Conservation (phyloP, 2,797 vertebrate species). For the Alosa sapidissima region DNA sequence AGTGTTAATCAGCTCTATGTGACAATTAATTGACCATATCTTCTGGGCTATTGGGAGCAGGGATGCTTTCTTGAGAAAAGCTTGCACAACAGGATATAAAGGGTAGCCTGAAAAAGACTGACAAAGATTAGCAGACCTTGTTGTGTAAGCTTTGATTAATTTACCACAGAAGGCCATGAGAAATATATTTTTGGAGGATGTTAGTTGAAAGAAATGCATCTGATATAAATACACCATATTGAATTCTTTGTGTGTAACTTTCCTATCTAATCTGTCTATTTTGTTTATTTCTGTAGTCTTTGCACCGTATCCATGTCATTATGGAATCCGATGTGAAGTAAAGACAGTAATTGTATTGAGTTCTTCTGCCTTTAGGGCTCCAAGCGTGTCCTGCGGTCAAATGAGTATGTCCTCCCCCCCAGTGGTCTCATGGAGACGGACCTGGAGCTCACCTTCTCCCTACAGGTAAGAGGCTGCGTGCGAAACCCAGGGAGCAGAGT, state of each 20-base stretch:
- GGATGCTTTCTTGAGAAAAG: background rate
- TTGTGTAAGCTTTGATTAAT: background rate
- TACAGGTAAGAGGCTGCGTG: slow-evolving; percentile 74
- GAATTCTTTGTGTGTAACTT: background rate
- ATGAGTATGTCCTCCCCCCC: slow-evolving; percentile 85
- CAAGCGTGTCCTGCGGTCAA: slow-evolving; percentile 86
- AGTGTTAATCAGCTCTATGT: slow-evolving; percentile 2
- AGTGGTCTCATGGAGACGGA: slow-evolving; percentile 90
- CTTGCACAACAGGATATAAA: background rate
- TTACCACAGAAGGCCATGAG: background rate
- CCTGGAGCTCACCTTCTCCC: slow-evolving; percentile 89
- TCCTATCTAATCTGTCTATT: background rate
- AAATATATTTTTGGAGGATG: background rate
- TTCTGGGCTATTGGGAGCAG: background rate
- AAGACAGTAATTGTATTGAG: background rate
- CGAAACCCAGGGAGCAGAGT: background rate
- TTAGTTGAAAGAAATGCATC: background rate
- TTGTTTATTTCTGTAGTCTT: background rate
- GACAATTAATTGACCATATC: background rate
- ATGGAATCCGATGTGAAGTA: background rate
- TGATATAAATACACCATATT: background rate
- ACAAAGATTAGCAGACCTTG: background rate
- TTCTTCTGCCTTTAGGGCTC: slow-evolving; percentile 74
- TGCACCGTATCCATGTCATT: background rate
- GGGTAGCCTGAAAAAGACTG: background rate